phyloP scores from a whole-genome alignment of 2,888 invertebrate species.

The Aspidiotus rigidus region DNA sequence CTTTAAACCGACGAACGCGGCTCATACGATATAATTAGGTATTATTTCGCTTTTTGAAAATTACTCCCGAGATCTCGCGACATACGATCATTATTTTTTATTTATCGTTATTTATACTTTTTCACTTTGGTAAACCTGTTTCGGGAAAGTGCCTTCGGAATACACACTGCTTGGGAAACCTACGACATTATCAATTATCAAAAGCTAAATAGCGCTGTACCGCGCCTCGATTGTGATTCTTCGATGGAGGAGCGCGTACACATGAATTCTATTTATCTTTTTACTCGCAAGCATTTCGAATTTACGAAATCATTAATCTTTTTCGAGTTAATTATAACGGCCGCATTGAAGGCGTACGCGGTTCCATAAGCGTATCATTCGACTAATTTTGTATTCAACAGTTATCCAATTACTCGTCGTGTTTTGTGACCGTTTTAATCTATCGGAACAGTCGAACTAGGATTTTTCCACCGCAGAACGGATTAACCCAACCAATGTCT shows the following conservation, averaged over 20 bases:
- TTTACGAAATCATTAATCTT: conserved; percentile 2
- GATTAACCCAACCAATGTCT: background rate
- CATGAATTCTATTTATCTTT: background rate
- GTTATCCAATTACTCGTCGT: conserved; percentile 2
- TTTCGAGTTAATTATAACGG: background rate
- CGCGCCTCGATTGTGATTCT: background rate
- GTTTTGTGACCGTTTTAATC: background rate
- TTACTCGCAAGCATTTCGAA: conserved; percentile 3
- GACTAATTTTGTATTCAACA: conserved; percentile 2
- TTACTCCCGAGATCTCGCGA: no score
- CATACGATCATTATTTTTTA: conserved; percentile 25
- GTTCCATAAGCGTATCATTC: background rate
- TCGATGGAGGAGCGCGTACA: no score
- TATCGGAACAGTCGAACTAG: background rate
- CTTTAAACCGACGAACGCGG: no score
- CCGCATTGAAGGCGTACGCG: background rate
- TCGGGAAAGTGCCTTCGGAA: background rate
- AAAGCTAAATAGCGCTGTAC: background rate
- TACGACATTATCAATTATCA: conserved; percentile 1
- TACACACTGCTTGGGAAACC: background rate
- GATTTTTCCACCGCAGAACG: background rate
- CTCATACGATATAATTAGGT: no score
- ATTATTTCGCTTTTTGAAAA: no score
- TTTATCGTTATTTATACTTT: conserved; percentile 20
- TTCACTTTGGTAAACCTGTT: conserved; percentile 15